A percentile compares a stretch with the other conserved stretches of the same genome.
These are phyloP conservation scores for Pharmacophagus antenor DNA, from an alignment of 2,888 invertebrate genomes.

Conservation along the genomic window DNA sequence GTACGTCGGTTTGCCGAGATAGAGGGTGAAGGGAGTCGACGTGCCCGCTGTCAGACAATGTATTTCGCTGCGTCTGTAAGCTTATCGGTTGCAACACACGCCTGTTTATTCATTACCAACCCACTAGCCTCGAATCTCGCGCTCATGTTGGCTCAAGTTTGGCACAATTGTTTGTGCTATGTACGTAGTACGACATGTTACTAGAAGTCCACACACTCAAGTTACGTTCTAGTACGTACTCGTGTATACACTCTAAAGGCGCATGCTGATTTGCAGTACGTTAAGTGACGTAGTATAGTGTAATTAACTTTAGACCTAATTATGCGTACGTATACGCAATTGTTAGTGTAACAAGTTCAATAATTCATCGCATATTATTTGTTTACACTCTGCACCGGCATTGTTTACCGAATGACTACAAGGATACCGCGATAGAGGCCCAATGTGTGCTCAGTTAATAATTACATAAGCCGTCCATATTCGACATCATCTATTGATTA, in stretches of 20 bases:
- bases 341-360: slow-evolving; percentile 50
- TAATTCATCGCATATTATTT: slow-evolving; percentile 69
- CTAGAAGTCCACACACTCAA: slow-evolving; percentile 9
- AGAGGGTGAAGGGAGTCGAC: slow-evolving; percentile 33
- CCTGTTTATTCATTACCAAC: slow-evolving; percentile 75
- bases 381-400: slow-evolving; percentile 63
- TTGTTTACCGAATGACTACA: slow-evolving; percentile 72
- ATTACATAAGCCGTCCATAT: slow-evolving; percentile 67
- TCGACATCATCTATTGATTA: slow-evolving; percentile 57
- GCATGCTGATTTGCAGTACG: slow-evolving; percentile 15
- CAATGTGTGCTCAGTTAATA: slow-evolving; percentile 70
- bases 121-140: slow-evolving; percentile 49
- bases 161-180: slow-evolving; percentile 47
- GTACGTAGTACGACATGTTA: slow-evolving; percentile 20
- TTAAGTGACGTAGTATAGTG: slow-evolving; percentile 35
- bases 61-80: slow-evolving; percentile 43
- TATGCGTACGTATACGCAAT: slow-evolving; percentile 40
- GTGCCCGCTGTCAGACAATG: slow-evolving; percentile 32
- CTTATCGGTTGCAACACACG: slow-evolving; percentile 74
- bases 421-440: slow-evolving; percentile 69
- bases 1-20: slow-evolving; percentile 46
- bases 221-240: slow-evolving; percentile 11
- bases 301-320: slow-evolving; percentile 43
- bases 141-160: slow-evolving; percentile 40
- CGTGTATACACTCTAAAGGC: slow-evolving; percentile 11